Conservation (phyloP, 2,888 invertebrate genomes). For the Drosophila anomelani region DNA sequence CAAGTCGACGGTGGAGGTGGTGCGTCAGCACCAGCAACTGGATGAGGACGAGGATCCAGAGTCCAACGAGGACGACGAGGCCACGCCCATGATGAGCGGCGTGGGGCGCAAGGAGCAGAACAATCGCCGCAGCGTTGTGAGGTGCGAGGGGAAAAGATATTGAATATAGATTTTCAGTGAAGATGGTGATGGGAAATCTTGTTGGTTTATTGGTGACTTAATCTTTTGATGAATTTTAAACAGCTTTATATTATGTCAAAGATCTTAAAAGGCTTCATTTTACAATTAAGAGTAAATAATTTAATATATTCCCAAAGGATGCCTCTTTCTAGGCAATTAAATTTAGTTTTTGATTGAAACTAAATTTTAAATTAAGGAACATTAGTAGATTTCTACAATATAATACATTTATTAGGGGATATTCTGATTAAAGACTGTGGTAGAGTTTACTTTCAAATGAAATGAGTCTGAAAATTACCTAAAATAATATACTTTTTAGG, state of each 20-base stretch:
- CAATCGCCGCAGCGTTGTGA: conserved; percentile 83
- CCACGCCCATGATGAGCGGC: conserved; percentile 54
- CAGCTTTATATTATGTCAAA: not conserved
- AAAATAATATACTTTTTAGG: not conserved
- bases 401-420: not conserved
- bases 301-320: not conserved
- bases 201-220: no score
- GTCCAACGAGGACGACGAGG: conserved; percentile 60
- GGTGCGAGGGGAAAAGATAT: conserved; percentile 70
- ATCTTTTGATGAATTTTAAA: not conserved
- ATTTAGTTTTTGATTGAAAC: not conserved
- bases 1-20: conserved; percentile 36
- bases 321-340: not conserved
- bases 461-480: not conserved
- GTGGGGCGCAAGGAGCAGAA: conserved; percentile 83
- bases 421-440: not conserved
- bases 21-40: conserved; percentile 15
- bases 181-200: not conserved
- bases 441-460: not conserved
- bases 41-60: conserved; percentile 40
- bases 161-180: not conserved
- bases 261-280: not conserved
- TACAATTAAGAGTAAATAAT: not conserved
- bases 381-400: not conserved
- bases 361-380: not conserved